Evolutionary conservation across 2,888 invertebrate species (phyloP), one percentile per base, ranked within the genome.

Genomic region (Norana najaformis): DNA sequence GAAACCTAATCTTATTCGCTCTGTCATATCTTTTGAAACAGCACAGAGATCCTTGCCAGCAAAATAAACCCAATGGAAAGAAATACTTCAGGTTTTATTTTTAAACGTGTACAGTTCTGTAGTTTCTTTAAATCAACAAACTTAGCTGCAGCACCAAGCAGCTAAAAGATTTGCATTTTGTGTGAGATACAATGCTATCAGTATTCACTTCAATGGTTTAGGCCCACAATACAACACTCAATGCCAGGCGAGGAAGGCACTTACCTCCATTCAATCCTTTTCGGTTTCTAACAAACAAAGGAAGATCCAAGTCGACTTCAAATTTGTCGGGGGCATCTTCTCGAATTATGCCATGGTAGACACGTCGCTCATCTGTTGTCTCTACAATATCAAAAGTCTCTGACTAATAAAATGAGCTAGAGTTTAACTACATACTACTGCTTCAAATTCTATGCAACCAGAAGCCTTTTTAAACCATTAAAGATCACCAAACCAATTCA

Each of bases 231-330:
- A 23, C 47, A 47, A 47, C 47, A 47, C 13, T 38, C 36, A 88
- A 30, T 36, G 39, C 8, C 34, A 88, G 36, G 37, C 2, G 37
- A 88, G 41, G 39, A 88, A 37, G 37, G 47, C 18, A 39, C 3
- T 39, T 88, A 88, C 41, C 47, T 41, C 47, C 47, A 88, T 37
- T 38, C 35, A 88, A 34, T 41, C 89, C 89, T 36, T 89, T 89
- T 23, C 36, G 53, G n/a, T 83, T 83, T 82, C 83, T 47, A 83
- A 89, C 83, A 83, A 89, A 37, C 37, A 89, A 83, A n/a, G 89
- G 89, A n/a, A 47, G 34, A 83, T 89, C 89, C 35, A 89, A 83
- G 13, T 82, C 85, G 20, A 89, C 89, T 18, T 37, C 83, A 36
- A 36, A 20, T 18, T 47, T 83, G 11, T 82, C 83, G n/a, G 34